Evolutionary conservation across 2,797 vertebrate genomes (phyloP), one percentile per base, ranked within the genome.

Genomic region (Australoheros facetus): DNA sequence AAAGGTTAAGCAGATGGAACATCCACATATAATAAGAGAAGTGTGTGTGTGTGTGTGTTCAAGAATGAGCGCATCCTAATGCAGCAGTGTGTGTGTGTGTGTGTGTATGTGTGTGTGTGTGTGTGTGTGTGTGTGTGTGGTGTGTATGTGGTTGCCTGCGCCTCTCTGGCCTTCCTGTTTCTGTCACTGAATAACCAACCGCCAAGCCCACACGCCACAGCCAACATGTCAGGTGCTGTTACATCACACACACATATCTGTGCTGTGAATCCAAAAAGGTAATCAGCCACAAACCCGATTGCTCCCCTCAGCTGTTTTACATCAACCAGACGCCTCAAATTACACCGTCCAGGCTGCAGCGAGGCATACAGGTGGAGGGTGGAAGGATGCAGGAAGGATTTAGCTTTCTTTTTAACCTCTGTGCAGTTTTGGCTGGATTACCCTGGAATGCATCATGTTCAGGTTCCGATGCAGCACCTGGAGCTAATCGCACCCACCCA

Each of bases 161-260:
- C 79, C 73, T 85, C 89, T 89, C 74, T 90, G 92, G 93, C 92
- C 91, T 94, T 95, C 90, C 93, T 92, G 95, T 88, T 53, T 7
- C 88, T 91, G 92, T 93, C 93, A 92, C 75, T 95, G 95, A 96
- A 94, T 96, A 95, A 96, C 93, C 94, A 94, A 95, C 93, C 64
- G 89, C 81, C 8, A 2, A 87, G 82, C 83, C 16, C 87, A 95
- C 85, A 92, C 85, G 94, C 78, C 86, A 85, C 82, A 80, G 71
- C 80, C 92, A 91, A 92, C 89, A 86, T 95, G 93, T 96, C 96
- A 97, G 96, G 95, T 97, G 93, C 86, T 94, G 77, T 97, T 96
- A 96, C 95, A 94, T 93, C 93, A 96, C 86, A 5, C 82, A 82
- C 1, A 54, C 77, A 75, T 87, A 42, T 1, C 3, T 9, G 37